phyloP scores from a whole-genome alignment of 2,797 vertebrate genomes.

The Trematomus bernacchii region DNA sequence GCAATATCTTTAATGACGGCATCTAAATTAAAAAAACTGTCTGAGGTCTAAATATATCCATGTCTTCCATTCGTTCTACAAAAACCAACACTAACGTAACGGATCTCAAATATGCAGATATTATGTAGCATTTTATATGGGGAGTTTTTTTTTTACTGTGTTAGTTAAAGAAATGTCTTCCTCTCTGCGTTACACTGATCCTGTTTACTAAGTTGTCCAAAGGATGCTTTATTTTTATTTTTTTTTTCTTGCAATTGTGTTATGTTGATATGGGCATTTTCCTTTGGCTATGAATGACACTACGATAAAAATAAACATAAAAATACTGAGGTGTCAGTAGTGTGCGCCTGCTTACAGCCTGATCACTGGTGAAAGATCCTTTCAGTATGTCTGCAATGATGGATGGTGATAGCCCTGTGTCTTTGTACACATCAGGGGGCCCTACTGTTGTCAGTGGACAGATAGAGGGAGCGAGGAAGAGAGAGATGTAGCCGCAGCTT shows the following conservation, averaged over 20 bases:
- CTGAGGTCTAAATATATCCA: slow-evolving; percentile 70
- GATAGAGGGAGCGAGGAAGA: slow-evolving; percentile 76
- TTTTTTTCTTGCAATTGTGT: slow-evolving; percentile 28
- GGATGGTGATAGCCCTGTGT: slow-evolving; percentile 90
- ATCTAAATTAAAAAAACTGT: slow-evolving; percentile 59
- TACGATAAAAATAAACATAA: slow-evolving; percentile 22
- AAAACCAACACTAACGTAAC: slow-evolving; percentile 49
- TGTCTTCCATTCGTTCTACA: slow-evolving; percentile 84
- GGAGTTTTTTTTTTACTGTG: slow-evolving; percentile 24
- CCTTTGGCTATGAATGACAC: slow-evolving; percentile 46
- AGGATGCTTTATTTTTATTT: slow-evolving; percentile 11
- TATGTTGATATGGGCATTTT: slow-evolving; percentile 35
- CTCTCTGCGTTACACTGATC: slow-evolving; percentile 40
- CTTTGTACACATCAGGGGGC: slow-evolving; percentile 85
- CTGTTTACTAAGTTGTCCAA: slow-evolving; percentile 17
- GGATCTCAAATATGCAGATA: slow-evolving; percentile 64
- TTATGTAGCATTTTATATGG: slow-evolving; percentile 50
- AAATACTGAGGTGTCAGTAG: slow-evolving; percentile 72
- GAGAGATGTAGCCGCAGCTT: slow-evolving; percentile 88
- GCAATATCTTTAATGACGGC: slow-evolving; percentile 81
- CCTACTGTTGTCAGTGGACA: slow-evolving; percentile 87
- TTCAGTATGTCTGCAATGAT: slow-evolving; percentile 91
- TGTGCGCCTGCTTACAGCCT: slow-evolving; percentile 86
- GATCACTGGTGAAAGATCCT: slow-evolving; percentile 87
- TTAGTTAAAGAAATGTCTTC: slow-evolving; percentile 25